phyloP scores from a whole-genome alignment of 1,140 invertebrate species.

The Sycobia sp. region DNA sequence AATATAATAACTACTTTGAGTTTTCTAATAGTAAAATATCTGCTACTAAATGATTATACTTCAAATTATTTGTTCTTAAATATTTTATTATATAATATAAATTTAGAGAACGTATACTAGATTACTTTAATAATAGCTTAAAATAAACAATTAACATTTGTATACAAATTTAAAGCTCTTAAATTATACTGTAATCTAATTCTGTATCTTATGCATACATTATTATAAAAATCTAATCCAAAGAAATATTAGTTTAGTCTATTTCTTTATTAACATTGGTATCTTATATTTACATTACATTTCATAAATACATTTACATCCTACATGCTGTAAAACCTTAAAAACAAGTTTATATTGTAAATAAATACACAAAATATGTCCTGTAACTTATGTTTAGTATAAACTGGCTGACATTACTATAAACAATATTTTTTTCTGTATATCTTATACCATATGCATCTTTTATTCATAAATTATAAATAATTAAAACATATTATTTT shows the following conservation, averaged over 20 bases:
- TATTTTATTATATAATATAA: constrained; percentile 24
- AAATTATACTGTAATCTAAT: too few species aligned
- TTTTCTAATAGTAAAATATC: too few species aligned
- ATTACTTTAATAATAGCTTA: neutral
- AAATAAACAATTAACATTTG: neutral
- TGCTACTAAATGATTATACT: too few species aligned
- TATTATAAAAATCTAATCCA: constrained; percentile 5
- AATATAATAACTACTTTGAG: too few species aligned
- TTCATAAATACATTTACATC: constrained; percentile 29
- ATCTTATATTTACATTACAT: constrained; percentile 32
- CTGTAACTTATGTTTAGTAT: constrained; percentile 3
- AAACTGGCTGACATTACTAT: constrained; percentile 1
- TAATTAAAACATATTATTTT: neutral
- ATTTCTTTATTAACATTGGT: constrained; percentile 31
- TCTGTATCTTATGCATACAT: constrained; percentile 3
- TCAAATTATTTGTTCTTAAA: constrained; percentile 14
- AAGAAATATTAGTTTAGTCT: constrained; percentile 17
- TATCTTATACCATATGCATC: constrained; percentile 7
- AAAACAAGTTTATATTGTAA: constrained; percentile 13
- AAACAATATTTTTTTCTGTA: constrained; percentile 5
- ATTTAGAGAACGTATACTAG: constrained; percentile 7
- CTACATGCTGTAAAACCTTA: neutral
- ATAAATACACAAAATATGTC: constrained; percentile 14
- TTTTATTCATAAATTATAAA: neutral
- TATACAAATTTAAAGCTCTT: too few species aligned